A percentile compares a stretch with the other conserved stretches of the same genome.
phyloP scores from a whole-genome alignment of 1,140 invertebrate species.

The Conus ventricosus region DNA sequence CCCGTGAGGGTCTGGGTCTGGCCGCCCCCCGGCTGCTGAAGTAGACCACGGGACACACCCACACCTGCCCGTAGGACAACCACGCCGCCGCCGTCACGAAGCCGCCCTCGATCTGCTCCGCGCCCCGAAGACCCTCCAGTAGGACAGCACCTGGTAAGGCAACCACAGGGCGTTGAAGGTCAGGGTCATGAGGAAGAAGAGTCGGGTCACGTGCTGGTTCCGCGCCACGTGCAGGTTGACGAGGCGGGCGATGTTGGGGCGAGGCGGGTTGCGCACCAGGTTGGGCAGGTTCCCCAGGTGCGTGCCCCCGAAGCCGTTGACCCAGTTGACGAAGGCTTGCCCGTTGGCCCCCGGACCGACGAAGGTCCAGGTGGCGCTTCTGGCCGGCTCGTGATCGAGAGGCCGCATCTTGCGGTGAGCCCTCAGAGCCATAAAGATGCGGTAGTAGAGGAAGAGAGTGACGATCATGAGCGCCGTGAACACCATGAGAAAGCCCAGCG shows the following conservation, averaged over 20 bases:
- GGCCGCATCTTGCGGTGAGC: constrained; percentile 66
- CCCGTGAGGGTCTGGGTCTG: constrained; percentile 28
- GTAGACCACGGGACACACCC: constrained; percentile 61
- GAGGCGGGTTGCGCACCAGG: constrained; percentile 51
- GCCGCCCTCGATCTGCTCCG: constrained; percentile 30
- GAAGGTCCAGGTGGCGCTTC: constrained; percentile 68
- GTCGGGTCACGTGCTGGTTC: constrained; percentile 64
- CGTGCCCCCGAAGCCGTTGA: constrained; percentile 61
- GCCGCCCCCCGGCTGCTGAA: constrained; percentile 42
- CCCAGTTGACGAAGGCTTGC: constrained; percentile 65
- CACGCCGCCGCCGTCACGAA: constrained; percentile 59
- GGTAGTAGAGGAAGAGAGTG: constrained; percentile 62
- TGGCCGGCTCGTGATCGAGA: constrained; percentile 59
- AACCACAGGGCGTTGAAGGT: constrained; percentile 56
- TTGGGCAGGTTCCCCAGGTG: constrained; percentile 33
- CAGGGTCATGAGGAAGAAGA: constrained; percentile 61
- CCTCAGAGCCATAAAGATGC: constrained; percentile 66
- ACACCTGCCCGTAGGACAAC: constrained; percentile 61
- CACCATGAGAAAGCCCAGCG: constrained; percentile 63
- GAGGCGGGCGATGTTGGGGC: constrained; percentile 56
- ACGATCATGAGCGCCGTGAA: constrained; percentile 56
- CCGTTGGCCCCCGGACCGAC: constrained; percentile 66
- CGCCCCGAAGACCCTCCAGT: constrained; percentile 57
- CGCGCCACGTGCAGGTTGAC: constrained; percentile 57
- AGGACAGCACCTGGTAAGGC: constrained; percentile 61